Evolutionary conservation across 2,888 invertebrate genomes (phyloP).

Genomic region (Ophonus ardosiacus): DNA sequence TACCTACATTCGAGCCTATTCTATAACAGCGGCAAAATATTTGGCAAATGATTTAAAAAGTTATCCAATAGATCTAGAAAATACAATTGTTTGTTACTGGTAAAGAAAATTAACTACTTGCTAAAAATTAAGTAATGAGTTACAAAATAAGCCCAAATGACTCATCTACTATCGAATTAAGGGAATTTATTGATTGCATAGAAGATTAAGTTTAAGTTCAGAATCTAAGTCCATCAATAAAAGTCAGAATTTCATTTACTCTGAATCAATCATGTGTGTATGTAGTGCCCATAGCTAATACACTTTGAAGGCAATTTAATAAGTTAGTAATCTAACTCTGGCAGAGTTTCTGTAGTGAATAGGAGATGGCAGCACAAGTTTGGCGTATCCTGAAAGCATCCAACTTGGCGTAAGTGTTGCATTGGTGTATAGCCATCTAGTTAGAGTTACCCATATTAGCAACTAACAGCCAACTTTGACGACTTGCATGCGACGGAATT

Average conservation of each 20-base stretch:
- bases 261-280: not conserved
- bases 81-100: too few relatives aligned
- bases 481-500: constrained; percentile 6
- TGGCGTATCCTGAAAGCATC: not conserved
- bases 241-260: not conserved
- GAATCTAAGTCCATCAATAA: not conserved
- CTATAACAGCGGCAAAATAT: too few relatives aligned
- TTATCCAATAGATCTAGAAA: too few relatives aligned
- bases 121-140: too few relatives aligned
- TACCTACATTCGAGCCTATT: too few relatives aligned
- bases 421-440: constrained; percentile 3
- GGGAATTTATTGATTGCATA: too few relatives aligned
- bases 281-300: not conserved
- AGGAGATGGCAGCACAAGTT: constrained; percentile 1
- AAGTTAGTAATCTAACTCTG: constrained; percentile 24
- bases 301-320: constrained; percentile 23
- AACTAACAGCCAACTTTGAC: constrained; percentile 16
- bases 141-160: too few relatives aligned
- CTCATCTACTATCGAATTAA: too few relatives aligned
- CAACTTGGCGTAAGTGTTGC: not conserved
- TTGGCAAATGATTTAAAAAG: too few relatives aligned
- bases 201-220: not conserved
- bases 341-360: constrained; percentile 13
- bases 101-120: too few relatives aligned
- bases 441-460: not conserved